Evolutionary conservation across 2,888 invertebrate genomes (phyloP).

Genomic region (Myopa testacea): DNA sequence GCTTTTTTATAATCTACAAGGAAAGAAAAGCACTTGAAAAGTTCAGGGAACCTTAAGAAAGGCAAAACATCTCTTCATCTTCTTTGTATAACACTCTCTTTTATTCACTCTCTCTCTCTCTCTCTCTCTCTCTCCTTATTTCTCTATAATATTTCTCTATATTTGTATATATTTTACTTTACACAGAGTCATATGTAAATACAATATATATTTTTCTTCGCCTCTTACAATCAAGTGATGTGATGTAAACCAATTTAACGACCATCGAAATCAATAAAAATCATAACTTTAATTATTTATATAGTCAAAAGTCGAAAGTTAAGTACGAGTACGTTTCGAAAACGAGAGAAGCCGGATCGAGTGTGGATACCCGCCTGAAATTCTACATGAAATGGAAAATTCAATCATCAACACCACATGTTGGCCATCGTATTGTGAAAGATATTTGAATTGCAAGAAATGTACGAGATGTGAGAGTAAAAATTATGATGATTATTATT

Average conservation of each 20-base stretch:
- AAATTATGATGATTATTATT: no score
- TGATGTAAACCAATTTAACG: conserved; percentile 35
- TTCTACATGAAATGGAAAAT: conserved; percentile 16
- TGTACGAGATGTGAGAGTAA: conserved; percentile 51
- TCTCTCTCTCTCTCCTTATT: background rate
- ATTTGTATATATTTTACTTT: no score
- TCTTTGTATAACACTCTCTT: background rate
- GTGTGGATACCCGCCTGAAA: background rate
- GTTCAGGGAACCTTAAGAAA: background rate
- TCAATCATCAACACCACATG: conserved; percentile 21
- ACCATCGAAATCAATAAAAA: conserved; percentile 55
- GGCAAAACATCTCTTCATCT: no score
- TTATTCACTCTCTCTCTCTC: background rate
- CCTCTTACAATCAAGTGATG: background rate
- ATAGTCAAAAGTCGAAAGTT: conserved; percentile 46
- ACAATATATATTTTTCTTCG: no score
- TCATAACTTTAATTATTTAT: conserved; percentile 58
- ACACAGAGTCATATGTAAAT: background rate
- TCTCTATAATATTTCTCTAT: background rate
- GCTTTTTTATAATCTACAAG: background rate
- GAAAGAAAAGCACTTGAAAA: background rate
- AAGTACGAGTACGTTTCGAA: background rate
- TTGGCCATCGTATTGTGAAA: conserved; percentile 16
- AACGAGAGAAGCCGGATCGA: background rate
- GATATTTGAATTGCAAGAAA: conserved; percentile 64